Conservation (phyloP, 1,140 invertebrate species). For the Drosophila sp. region DNA sequence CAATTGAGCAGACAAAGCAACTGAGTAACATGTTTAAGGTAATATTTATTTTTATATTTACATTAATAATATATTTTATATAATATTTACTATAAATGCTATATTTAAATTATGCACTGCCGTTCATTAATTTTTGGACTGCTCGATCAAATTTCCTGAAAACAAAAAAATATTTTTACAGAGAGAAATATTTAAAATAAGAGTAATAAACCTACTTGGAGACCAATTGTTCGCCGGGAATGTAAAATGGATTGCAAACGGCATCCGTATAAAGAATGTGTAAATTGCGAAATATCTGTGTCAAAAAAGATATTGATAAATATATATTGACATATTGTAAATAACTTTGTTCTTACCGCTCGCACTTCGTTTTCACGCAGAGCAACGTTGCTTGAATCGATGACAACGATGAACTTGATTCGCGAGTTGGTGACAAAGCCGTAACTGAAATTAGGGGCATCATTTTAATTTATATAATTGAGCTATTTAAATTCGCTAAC, state of each 20-base stretch:
- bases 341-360: slow-evolving; percentile 87
- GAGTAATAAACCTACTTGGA: slow-evolving; percentile 88
- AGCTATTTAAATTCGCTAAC: slow-evolving; percentile 85
- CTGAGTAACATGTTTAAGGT: too few species aligned
- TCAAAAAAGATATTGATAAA: slow-evolving; percentile 17
- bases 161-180: slow-evolving; percentile 81
- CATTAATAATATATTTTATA: too few species aligned
- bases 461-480: neutral
- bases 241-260: slow-evolving; percentile 97
- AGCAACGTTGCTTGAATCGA: slow-evolving; percentile 95
- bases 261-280: slow-evolving; percentile 96
- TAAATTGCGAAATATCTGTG: slow-evolving; percentile 94
- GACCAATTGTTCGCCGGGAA: slow-evolving; percentile 92
- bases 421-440: slow-evolving; percentile 99
- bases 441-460: slow-evolving; percentile 88
- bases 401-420: slow-evolving; percentile 97
- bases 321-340: neutral
- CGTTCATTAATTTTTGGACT: slow-evolving; percentile 88
- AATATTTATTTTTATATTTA: too few species aligned
- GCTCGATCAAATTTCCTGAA: slow-evolving; percentile 88
- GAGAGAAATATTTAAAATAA: neutral
- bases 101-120: slow-evolving; percentile 62
- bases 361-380: slow-evolving; percentile 97
- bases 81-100: neutral
- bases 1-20: too few species aligned